phyloP scores from a whole-genome alignment of 2,888 invertebrate genomes.

The Agrochola litura region DNA sequence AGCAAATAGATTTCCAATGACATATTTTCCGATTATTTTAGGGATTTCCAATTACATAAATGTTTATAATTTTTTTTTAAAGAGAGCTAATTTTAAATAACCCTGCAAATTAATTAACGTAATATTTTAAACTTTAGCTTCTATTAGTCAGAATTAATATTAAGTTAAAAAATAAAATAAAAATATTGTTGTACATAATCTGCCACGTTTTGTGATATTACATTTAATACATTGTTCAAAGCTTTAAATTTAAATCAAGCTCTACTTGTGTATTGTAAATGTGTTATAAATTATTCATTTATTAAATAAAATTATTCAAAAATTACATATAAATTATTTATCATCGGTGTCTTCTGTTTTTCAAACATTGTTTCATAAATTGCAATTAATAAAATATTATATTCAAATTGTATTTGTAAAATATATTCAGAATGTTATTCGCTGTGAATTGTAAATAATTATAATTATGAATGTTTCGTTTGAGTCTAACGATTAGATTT shows the following conservation, averaged over 20 bases:
- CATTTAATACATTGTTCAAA: conserved; percentile 65
- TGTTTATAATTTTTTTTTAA: background rate
- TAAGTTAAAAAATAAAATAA: conserved; percentile 44
- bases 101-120: conserved; percentile 2
- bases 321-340: background rate
- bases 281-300: conserved; percentile 26
- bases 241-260: conserved; percentile 65
- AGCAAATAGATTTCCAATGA: background rate
- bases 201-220: conserved; percentile 70
- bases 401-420: conserved; percentile 63
- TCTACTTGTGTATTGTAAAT: conserved; percentile 58
- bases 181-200: conserved; percentile 64
- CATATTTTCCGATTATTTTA: background rate
- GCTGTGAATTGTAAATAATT: conserved; percentile 67
- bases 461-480: conserved; percentile 55
- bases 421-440: conserved; percentile 61
- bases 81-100: conserved; percentile 34
- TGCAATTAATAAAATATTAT: conserved; percentile 16
- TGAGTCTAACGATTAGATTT: conserved; percentile 57
- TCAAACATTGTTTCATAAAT: conserved; percentile 8
- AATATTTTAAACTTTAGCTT: conserved; percentile 55
- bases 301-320: conserved; percentile 5
- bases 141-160: conserved; percentile 40
- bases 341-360: conserved; percentile 8
- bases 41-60: background rate